Evolutionary conservation across 2,797 vertebrate species (phyloP).

Genomic region (Coendou prehensilis): DNA sequence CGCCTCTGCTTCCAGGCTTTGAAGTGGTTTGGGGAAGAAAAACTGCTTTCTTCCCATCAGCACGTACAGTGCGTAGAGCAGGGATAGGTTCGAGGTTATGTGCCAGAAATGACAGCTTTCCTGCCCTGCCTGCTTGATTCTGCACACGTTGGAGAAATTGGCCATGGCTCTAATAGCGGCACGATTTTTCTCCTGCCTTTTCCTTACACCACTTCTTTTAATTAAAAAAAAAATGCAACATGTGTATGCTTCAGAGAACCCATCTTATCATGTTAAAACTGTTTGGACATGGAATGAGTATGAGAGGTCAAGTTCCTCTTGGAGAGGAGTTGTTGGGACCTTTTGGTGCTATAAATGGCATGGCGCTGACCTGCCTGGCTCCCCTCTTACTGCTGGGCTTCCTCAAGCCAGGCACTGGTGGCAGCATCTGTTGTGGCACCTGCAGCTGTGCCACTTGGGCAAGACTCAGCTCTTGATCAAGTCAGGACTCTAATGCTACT

Average conservation of each 20-base stretch:
- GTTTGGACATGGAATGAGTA: neutral
- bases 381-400: neutral
- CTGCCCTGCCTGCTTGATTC: neutral
- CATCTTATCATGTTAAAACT: neutral
- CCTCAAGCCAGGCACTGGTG: neutral
- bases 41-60: constrained; percentile 66
- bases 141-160: neutral
- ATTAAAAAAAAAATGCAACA: neutral
- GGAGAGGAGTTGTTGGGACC: neutral
- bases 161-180: neutral
- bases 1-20: constrained; percentile 71
- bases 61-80: neutral
- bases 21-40: constrained; percentile 68
- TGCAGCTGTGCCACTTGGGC: neutral
- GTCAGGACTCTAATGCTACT: neutral
- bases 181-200: neutral
- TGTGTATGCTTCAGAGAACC: constrained; percentile 5
- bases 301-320: neutral
- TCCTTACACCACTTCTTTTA: constrained; percentile 31
- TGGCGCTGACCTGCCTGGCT: neutral
- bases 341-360: fast-evolving
- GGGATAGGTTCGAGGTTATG: neutral
- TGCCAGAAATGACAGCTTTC: constrained; percentile 8
- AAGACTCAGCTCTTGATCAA: neutral
- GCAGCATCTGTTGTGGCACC: neutral